Evolutionary conservation across 2,888 invertebrate genomes (phyloP).

Genomic region (Mythimna albipuncta): DNA sequence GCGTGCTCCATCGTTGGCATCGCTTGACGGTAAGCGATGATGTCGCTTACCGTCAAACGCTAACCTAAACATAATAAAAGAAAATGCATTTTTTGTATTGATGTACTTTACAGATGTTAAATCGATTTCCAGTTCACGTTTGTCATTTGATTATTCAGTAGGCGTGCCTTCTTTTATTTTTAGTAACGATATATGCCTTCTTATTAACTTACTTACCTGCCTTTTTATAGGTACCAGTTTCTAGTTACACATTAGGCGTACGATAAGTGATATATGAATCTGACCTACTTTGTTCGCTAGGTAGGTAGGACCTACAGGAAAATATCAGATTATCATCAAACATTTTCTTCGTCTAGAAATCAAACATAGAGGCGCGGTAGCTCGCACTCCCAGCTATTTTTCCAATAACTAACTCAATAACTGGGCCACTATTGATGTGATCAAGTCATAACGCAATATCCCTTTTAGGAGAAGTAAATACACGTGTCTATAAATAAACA

Average conservation of each 20-base stretch:
- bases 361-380: conserved; percentile 1
- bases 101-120: neutral
- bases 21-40: no score
- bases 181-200: neutral
- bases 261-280: neutral
- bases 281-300: conserved; percentile 2
- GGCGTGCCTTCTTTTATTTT: neutral
- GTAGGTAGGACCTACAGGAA: neutral
- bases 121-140: neutral
- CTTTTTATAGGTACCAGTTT: neutral
- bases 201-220: neutral
- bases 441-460: conserved; percentile 33
- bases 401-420: conserved; percentile 25
- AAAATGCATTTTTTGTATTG: conserved; percentile 13
- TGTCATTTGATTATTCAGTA: neutral
- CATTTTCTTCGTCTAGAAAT: conserved; percentile 20
- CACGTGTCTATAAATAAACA: conserved; percentile 37
- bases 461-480: conserved; percentile 40
- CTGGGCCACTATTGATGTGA: conserved; percentile 26
- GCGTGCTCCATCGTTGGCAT: no score
- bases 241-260: neutral
- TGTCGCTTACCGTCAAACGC: no score
- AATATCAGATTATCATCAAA: conserved; percentile 27
- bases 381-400: conserved; percentile 12
- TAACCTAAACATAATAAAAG: no score